These are phyloP conservation scores for Ptilonorhynchus violaceus DNA, from an alignment of 2,113 vertebrate species.

Conservation along the genomic window DNA sequence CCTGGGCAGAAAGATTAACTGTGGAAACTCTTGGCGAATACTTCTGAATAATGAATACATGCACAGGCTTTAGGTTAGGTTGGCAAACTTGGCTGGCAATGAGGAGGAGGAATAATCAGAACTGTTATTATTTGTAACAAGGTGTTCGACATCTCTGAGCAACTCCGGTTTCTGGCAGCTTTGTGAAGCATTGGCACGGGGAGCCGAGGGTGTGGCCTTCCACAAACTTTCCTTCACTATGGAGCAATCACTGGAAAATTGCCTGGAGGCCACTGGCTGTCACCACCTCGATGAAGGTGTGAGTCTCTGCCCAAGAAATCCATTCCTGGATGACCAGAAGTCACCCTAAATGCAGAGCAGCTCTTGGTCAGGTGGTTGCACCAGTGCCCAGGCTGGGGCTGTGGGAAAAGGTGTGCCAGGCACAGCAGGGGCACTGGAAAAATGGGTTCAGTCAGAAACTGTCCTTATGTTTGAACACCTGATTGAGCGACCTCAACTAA, in stretches of 20 bases:
- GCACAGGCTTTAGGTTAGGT: constrained; percentile 12
- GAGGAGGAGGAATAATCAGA: background rate
- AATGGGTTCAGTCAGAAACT: background rate
- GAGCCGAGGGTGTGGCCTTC: background rate
- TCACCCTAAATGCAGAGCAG: background rate
- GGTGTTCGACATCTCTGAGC: background rate
- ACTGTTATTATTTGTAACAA: background rate
- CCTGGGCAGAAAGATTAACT: background rate
- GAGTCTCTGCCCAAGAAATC: background rate
- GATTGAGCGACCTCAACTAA: background rate
- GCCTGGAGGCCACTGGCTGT: background rate
- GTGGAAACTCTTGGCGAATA: constrained; percentile 45
- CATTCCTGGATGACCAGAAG: constrained; percentile 6
- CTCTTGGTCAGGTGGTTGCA: background rate
- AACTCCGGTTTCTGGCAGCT: background rate
- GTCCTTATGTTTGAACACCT: background rate
- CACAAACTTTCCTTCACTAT: background rate
- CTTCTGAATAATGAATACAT: constrained; percentile 67
- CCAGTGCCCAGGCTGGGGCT: background rate
- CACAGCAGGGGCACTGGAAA: background rate
- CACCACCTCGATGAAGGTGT: background rate
- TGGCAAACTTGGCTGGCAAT: background rate
- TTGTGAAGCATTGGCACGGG: background rate
- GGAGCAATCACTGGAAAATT: background rate
- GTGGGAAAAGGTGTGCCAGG: background rate